Evolutionary conservation across 2,113 vertebrate genomes (phyloP).

Genomic region (Cynopterus brachyotis): DNA sequence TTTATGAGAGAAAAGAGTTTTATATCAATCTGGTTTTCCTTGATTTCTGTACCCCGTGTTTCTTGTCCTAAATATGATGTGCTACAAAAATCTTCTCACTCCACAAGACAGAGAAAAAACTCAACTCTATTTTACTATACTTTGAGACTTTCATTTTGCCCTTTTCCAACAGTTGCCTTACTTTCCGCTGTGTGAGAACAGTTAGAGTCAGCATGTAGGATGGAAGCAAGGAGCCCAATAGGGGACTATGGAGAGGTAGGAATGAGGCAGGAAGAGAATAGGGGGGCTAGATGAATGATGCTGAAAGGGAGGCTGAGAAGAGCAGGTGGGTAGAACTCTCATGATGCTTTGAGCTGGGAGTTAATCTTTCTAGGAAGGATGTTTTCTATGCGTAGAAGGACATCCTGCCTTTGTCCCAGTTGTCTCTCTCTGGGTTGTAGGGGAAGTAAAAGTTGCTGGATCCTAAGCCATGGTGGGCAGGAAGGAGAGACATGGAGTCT

Average conservation of each 20-base stretch:
- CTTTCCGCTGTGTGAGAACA: not conserved
- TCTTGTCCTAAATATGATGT: not conserved
- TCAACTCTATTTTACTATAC: not conserved
- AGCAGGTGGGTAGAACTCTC: not conserved
- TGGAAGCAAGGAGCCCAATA: not conserved
- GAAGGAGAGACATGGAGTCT: not conserved
- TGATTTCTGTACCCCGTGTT: not conserved
- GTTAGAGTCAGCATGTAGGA: not conserved
- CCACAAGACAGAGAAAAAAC: not conserved
- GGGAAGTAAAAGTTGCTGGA: not conserved
- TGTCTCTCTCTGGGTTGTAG: constrained; percentile 24
- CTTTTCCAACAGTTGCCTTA: not conserved
- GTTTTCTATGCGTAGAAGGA: not conserved
- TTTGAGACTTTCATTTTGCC: not conserved
- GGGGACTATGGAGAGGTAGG: not conserved
- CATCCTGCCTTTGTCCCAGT: constrained; percentile 58
- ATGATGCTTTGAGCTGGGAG: not conserved
- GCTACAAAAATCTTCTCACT: not conserved
- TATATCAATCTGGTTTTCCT: not conserved
- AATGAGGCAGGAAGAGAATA: not conserved
- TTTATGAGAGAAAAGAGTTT: not conserved
- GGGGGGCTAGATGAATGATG: not conserved
- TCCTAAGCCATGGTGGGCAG: not conserved
- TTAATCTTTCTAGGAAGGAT: not conserved
- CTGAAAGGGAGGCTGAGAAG: not conserved